Conservation (phyloP, 2,113 vertebrate species). For the Tapirus terrestris region DNA sequence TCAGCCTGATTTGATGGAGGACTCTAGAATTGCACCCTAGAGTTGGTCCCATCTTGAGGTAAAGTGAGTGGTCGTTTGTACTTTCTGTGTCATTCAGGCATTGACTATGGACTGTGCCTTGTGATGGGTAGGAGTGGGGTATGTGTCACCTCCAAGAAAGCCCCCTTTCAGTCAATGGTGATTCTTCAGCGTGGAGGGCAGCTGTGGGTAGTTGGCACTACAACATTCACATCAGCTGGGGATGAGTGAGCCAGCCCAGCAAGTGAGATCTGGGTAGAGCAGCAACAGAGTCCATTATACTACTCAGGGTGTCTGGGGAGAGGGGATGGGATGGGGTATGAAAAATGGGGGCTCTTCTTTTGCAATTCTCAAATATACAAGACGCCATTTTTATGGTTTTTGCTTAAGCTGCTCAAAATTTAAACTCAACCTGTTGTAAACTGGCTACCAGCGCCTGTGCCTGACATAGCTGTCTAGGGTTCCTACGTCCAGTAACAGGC, state of each 20-base stretch:
- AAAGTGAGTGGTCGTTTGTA: not conserved
- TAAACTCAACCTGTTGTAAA: not conserved
- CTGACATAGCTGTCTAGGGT: not conserved
- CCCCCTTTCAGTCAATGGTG: not conserved
- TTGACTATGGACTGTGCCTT: not conserved
- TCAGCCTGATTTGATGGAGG: not conserved
- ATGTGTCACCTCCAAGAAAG: not conserved
- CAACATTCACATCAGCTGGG: no score
- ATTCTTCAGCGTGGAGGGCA: not conserved
- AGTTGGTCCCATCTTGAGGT: not conserved
- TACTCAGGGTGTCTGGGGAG: no score
- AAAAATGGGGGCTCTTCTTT: not conserved
- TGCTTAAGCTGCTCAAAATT: not conserved
- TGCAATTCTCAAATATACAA: not conserved
- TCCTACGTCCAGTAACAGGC: not conserved
- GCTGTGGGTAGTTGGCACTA: not conserved
- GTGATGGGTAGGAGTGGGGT: not conserved
- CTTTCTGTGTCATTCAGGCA: not conserved
- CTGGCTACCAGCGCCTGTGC: not conserved
- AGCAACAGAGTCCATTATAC: not conserved
- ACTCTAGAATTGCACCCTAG: not conserved
- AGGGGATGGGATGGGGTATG: no score
- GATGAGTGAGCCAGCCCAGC: no score
- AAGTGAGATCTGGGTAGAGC: not conserved
- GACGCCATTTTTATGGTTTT: not conserved